A percentile compares a stretch with the other conserved stretches of the same genome.
phyloP scores from a whole-genome alignment of 1,140 invertebrate genomes.

The Dendroctonus ponderosae region DNA sequence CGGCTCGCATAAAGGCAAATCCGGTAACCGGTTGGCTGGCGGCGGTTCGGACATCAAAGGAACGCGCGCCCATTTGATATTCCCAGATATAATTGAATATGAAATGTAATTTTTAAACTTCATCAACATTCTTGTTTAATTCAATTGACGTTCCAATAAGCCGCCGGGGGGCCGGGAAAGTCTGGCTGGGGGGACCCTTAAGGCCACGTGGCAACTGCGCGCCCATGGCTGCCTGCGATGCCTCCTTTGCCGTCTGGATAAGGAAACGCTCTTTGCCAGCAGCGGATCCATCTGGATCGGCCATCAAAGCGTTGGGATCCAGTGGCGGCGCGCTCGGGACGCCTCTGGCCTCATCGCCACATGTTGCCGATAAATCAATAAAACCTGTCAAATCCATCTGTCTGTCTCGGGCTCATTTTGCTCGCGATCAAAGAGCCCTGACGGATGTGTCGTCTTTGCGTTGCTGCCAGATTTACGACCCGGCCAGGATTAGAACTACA shows the following conservation, averaged over 20 bases:
- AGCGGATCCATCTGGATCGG: no score
- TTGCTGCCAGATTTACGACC: constrained; percentile 28
- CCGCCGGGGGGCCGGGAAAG: not conserved
- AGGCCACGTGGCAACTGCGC: no score
- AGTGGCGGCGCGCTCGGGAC: no score
- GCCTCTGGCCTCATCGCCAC: not conserved
- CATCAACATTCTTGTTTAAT: constrained; percentile 35
- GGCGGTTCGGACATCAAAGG: constrained; percentile 32
- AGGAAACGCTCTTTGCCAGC: no score
- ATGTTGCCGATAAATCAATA: constrained; percentile 12
- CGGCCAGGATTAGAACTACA: constrained; percentile 18
- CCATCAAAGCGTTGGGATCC: no score
- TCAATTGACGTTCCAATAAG: constrained; percentile 34
- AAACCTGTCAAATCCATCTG: no score
- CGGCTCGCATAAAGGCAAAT: constrained; percentile 27
- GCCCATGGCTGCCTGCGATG: no score
- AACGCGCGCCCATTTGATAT: constrained; percentile 32
- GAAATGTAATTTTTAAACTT: constrained; percentile 37
- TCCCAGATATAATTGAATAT: constrained; percentile 36
- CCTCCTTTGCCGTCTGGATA: no score
- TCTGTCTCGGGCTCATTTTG: no score
- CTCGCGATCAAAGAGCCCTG: no score
- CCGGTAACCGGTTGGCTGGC: constrained; percentile 15
- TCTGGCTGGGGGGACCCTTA: no score
- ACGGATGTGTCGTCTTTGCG: no score